Base-by-base conservation (phyloP, 2,113 vertebrate genomes). In the Lasiurus borealis region DNA sequence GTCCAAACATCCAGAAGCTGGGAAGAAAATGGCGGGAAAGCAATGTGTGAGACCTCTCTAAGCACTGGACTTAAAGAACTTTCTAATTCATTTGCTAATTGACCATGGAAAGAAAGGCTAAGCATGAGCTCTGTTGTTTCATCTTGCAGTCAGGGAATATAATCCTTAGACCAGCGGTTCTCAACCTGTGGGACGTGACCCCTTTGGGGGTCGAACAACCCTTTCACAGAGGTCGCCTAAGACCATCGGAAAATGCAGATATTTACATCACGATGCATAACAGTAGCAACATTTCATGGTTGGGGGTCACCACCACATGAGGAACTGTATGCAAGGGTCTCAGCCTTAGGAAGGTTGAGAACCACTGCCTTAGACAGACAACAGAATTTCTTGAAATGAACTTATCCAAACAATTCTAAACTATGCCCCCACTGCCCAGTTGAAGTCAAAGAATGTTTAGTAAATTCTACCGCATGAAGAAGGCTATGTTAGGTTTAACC, bases 1-100 rank as follows among this genome's bases (percentile, higher is more conserved):
- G 76, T 73, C n/a, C 31, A 75, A 76, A 93, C 75, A 44, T 48
- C 54, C 86, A 88, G 68, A 82, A 68, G 54, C 48, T 93, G 18
- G 34, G 46, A 62, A 92, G 71, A 88, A 90, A 88, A 48, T 34
- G 48, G 52, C 71, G 54, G 64, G 64, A 86, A 84, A 66, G 40
- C 80, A 86, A 77, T 62, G 9, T 11, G 64, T 48, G 77, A 88
- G 57, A 52, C 23, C 36, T 46, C 46, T 71, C 50, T n/a, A n/a
- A 16, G 10, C 13, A 34, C 62, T 52, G 57, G 16, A 75, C 52
- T 66, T 54, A 75, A 71, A 95, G 62, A 78, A 31, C 54, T 75
- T 46, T 78, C 44, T 75, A 44, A 44, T 48, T 88, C 21, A 72
- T 34, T 71, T 64, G n/a, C 64, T 94, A 27, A 64, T 10, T 76